Base-by-base conservation (phyloP, 2,888 invertebrate species). In the Leptinotarsa rubiginosa region DNA sequence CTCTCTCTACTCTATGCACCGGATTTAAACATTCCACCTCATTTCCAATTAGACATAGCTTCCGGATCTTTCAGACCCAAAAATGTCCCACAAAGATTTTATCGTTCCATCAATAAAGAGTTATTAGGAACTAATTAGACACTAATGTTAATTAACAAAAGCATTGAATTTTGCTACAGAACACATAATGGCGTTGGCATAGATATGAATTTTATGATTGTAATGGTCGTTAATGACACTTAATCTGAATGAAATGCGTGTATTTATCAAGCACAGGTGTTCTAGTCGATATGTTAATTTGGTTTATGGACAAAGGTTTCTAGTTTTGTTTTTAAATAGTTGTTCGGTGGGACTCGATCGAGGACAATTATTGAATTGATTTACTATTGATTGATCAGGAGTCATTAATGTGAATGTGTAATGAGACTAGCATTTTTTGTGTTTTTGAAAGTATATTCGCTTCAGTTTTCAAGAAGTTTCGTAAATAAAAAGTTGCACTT, bases 191-290 rank as follows among this genome's bases (percentile, higher is more conserved):
- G 67, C 62, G 69, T 72, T 74, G 76, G 71, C 76, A 74, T 69
- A 73, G 67, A 72, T 73, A 56, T 65, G 69, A 50, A 65, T 72
- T 78, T 69, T 70, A 72, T 70, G 72, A 50, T 54, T 15, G 71
- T 65, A 72, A 65, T 72, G 70, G 41, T 31, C 69, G 65, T 75
- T 77, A 75, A 77, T 75, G 68, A 71, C 73, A 52, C 74, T 69
- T 75, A 75, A 77, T 74, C 75, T 75, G 62, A 78, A 79, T 74
- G 69, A 78, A 78, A 77, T 73, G 74, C 70, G 76, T 80, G 79
- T 76, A 79, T 78, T 62, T 77, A 78, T 77, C 75, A 75, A 77
- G 75, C 74, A 77, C 81, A 81, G 81, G 81, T 81, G 81, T 81
- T 80, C 80, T 70, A 76, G 78, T 80, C 79, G 79, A 77, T 76